Evolutionary conservation across 1,140 invertebrate species (phyloP), one percentile per base, ranked within the genome.

Genomic region (Drosophila lowei): DNA sequence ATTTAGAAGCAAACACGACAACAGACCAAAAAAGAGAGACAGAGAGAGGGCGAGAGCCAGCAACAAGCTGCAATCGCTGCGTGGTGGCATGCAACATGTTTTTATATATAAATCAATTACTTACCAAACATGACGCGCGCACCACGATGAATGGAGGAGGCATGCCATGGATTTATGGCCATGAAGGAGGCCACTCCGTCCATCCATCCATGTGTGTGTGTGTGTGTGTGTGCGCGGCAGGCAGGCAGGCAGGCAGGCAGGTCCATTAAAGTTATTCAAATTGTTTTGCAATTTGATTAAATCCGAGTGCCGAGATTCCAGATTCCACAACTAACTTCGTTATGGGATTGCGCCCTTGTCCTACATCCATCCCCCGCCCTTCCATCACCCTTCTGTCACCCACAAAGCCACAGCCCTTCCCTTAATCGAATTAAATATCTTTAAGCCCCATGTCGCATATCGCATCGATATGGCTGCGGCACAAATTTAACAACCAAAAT

Each of bases 81-180:
- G 55, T 56, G 55, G 63, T 75, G 81, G 74, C 75, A 72, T 88
- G 83, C 83, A 86, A 88, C 83, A 86, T 86, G 83, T 88, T 88
- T 85, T 86, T 81, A 86, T 75, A 86, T 78, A 83, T 88, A 88
- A 86, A 88, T 86, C 83, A 86, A 86, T 86, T 86, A 86, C 83
- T 76, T 88, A 73, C 70, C 83, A 86, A 79, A 86, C 77, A 86
- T 65, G 77, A 71, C 68, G 65, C 67, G 54, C 67, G 54, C 48
- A 44, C 56, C 49, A 54, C 15, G 11, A 48, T 44, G 15, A 38
- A 25, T 47, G 30, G 34, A 13, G 34, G 13, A 13, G 28, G 23
- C n/a, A 23, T 4, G 57, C 54, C 41, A 61, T 65, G 42, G 66
- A 79, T 84, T 86, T 80, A 70, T 77, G 18, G 60, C 46, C 62